These are phyloP conservation scores for Agrypnia vestita DNA, from an alignment of 1,140 invertebrate species.

Conservation along the genomic window DNA sequence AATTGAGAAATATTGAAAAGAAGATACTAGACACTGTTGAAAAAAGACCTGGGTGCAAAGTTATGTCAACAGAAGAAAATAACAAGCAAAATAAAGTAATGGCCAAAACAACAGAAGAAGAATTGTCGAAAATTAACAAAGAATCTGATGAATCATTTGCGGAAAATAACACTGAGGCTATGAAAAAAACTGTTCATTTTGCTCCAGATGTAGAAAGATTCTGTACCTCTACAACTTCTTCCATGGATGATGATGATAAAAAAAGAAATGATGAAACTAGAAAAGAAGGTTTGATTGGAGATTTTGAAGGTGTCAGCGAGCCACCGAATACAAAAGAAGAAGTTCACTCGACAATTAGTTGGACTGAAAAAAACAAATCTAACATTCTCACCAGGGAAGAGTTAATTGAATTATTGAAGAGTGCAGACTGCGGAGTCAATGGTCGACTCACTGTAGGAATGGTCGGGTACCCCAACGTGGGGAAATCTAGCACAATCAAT, in stretches of 20 bases:
- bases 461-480: constrained; percentile 99
- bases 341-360: neutral
- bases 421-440: constrained; percentile 77
- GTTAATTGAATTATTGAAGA: constrained; percentile 80
- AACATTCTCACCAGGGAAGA: constrained; percentile 75
- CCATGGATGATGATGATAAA: neutral
- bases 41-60: constrained; percentile 58
- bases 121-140: constrained; percentile 62
- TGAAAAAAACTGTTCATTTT: constrained; percentile 37
- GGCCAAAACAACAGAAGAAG: neutral
- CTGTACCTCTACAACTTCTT: no score
- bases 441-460: constrained; percentile 87
- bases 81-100: neutral
- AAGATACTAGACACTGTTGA: constrained; percentile 64
- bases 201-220: neutral
- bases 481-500: constrained; percentile 99
- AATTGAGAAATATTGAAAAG: constrained; percentile 70
- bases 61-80: constrained; percentile 1
- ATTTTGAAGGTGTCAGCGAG: neutral
- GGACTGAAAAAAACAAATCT: constrained; percentile 65
- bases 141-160: constrained; percentile 26
- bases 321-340: neutral
- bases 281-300: neutral
- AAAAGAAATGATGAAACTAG: neutral
- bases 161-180: neutral